Evolutionary conservation across 2,113 vertebrate genomes (phyloP).

Genomic region (Actinemys pallida): DNA sequence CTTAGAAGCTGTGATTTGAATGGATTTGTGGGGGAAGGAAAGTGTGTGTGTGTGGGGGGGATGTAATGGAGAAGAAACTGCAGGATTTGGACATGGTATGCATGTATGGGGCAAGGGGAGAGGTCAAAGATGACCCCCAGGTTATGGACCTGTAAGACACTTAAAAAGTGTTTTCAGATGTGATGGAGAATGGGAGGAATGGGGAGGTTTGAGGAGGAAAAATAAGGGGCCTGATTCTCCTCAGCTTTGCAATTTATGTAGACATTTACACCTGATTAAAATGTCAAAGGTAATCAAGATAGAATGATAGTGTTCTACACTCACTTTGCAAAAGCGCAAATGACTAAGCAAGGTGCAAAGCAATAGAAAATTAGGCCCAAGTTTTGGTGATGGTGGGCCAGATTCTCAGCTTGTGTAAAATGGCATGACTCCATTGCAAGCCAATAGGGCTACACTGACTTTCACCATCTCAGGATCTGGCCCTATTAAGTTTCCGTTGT

Average conservation of each 20-base stretch:
- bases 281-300: neutral
- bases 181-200: neutral
- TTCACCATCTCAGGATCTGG: neutral
- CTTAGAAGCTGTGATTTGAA: neutral
- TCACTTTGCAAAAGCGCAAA: neutral
- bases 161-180: neutral
- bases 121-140: neutral
- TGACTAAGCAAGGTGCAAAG: neutral
- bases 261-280: neutral
- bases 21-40: neutral
- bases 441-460: neutral
- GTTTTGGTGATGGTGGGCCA: neutral
- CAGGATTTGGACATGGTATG: neutral
- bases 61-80: neutral
- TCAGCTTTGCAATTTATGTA: neutral
- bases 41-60: neutral
- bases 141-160: neutral
- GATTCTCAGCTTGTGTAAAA: neutral
- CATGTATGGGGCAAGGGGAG: neutral
- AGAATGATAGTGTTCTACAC: neutral
- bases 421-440: neutral
- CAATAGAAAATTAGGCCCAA: neutral
- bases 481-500: neutral
- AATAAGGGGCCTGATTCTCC: neutral
- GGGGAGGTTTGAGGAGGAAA: neutral